Base-by-base conservation (phyloP, 2,113 vertebrate genomes). In the Lepus americanus region DNA sequence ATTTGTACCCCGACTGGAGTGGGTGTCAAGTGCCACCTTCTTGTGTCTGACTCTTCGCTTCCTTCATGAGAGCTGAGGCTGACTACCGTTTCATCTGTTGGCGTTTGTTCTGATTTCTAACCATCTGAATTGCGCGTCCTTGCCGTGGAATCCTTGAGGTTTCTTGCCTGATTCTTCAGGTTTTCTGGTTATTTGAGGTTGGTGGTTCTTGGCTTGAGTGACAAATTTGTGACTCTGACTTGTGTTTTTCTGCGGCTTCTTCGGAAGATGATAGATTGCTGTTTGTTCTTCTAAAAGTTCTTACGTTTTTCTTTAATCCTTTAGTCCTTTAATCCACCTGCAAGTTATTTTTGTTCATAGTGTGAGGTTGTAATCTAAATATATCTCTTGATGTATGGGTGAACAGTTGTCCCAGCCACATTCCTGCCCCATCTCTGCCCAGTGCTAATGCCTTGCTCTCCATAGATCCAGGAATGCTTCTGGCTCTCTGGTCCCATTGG, bases 31-130 rank as follows among this genome's bases (percentile, higher is more conserved):
- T 61, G 31, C 55, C 73, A 61, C 53, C 39, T 84, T 13, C 49
- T 7, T 44, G n/a, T 79, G 73, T 44, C 1, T 94, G 59, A 66
- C 25, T 39, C 22, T 72, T 69, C 74, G 66, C 55, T 87, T 84
- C 80, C 20, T 80, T 33, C 3, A 59, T 91, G 29, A 80, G n/a
- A 49, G 36, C 61, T 66, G 55, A 88, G 23, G 44, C 51, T 6
- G 19, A 93, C 12, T 93, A 55, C 29, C 36, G 29, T 59, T 92
- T 85, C 39, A 55, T 76, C 64, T 69, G 6, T 44, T 69, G 29
- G n/a, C 67, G 13, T 80, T 95, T 59, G 77, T 85, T 95, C 31
- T 13, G 33, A 69, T 84, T 97, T 80, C 66, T 90, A 92, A 63
- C 76, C 22, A 4, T 59, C 80, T 51, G 53, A 70, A 23, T 85